Evolutionary conservation across 2,888 invertebrate genomes (phyloP), one percentile per base, ranked within the genome.

Genomic region (Copidosoma aretas): DNA sequence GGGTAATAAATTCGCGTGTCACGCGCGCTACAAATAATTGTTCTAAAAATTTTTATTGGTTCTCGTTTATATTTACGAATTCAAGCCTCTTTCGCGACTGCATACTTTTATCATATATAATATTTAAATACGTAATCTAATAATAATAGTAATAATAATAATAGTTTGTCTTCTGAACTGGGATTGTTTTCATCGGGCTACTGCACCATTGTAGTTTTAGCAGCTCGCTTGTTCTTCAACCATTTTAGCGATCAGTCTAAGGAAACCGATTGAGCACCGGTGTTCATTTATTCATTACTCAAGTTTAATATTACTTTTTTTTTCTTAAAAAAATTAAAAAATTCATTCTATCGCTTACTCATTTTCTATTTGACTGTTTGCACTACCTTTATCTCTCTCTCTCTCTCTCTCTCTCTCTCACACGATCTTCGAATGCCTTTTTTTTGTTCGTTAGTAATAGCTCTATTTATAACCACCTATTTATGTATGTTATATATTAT

Each of bases 1-100:
- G 79, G 78, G 77, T 77, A 61, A 77, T 74, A n/a, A 79, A 71
- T 77, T 75, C 71, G 75, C n/a, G 53, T 69, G 75, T 75, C 73
- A 76, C 74, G 75, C 73, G 67, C 63, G 71, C 62, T 71, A 70
- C 53, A 53, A 32, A 63, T 54, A 32, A 25, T 51, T 43, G 57
- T 54, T 10, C 46, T 60, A 21, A n/a, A n/a, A 43, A 54, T 39
- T 39, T n/a, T 24, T 57, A 49, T 32, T 60, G 17, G 4, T 25
- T 56, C 51, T 39, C 22, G 8, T 41, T 41, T 10, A 41, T 41
- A 14, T 41, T 41, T 41, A 41, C 41, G 52, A 22, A 17, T 56
- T 67, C 49, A 54, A 70, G 70, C 67, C 67, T 70, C 66, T 70
- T 60, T 70, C 59, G 54, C 66, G 66, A 70, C 66, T 60, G 64